Base-by-base conservation (phyloP, 2,888 invertebrate genomes). In the Carterocephalus palaemon region DNA sequence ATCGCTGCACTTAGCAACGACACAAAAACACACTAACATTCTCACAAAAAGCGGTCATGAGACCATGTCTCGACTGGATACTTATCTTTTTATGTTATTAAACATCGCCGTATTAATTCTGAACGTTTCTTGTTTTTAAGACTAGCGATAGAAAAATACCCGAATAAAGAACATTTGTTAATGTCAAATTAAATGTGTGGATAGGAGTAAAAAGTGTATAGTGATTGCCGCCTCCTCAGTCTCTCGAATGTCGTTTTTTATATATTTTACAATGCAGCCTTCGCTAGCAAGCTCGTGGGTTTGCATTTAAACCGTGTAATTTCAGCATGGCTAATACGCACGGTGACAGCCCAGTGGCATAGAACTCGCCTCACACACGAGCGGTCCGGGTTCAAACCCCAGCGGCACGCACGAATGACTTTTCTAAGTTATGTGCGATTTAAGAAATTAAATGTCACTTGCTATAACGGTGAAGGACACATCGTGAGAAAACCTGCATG, bases 241-340 rank as follows among this genome's bases (percentile, higher is more conserved):
- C 53, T 52, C 47, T 57, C 60, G 58, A 72, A 76, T 69, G 75
- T 73, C 70, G 66, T 72, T 76, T 74, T 75, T 76, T 76, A 60
- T 69, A 56, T 59, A 57, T 48, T 59, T 62, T 53, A 62, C 47
- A 53, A 47, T 52, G 56, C 45, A 53, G 41, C 41, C 43, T 49
- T 51, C 40, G 52, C 24, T 39, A 23, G 56, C 51, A 50, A 52
- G 51, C 53, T 49, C 24, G 47, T 47, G 43, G 50, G 50, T 46
- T 22, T 45, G 41, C 33, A 51, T 29, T 20, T 4, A n/a, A n/a
- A n/a, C 9, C 20, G 17, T 32, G 32, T 24, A 20, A 8, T 22
- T 28, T 20, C 28, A 28, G 29, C 9, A 19, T 20, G 8, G 3
- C 2, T 20, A n/a, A n/a, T n/a, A n/a, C n/a, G n/a, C n/a, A n/a